Evolutionary conservation across 2,113 vertebrate species (phyloP).

Genomic region (Acanthisitta chloris): DNA sequence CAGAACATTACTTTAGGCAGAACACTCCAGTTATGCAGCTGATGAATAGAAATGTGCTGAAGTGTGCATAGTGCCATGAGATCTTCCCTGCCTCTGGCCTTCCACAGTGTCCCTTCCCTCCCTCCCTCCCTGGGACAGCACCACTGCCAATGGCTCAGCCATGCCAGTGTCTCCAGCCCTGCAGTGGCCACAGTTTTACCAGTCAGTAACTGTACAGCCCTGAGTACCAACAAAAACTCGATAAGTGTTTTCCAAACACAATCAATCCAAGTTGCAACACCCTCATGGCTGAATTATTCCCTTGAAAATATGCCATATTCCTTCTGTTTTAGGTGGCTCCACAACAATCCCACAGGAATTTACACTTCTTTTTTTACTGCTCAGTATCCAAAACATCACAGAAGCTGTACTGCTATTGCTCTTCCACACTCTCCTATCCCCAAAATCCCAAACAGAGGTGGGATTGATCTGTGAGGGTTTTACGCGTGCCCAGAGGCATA

Average conservation of each 20-base stretch:
- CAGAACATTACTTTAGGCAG: background rate
- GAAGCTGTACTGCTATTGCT: background rate
- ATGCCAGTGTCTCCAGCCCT: background rate
- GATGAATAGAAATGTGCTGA: accelerated
- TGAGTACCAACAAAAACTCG: background rate
- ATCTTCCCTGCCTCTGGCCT: background rate
- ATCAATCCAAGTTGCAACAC: background rate
- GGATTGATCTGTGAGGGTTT: background rate
- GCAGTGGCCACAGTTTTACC: background rate
- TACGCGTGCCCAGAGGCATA: background rate
- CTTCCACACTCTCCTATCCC: background rate
- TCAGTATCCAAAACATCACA: background rate
- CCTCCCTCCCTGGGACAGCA: background rate
- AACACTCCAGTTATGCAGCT: background rate
- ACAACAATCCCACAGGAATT: background rate
- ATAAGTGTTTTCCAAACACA: background rate
- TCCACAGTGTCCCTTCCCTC: background rate
- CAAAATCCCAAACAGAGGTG: background rate
- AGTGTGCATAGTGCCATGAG: accelerated
- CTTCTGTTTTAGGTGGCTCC: background rate
- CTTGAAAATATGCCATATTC: background rate
- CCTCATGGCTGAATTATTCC: background rate
- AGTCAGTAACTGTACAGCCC: background rate
- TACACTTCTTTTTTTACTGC: background rate
- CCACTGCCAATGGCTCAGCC: background rate